Base-by-base conservation (phyloP, 2,113 vertebrate genomes). In the Rhabdomys dilectus region DNA sequence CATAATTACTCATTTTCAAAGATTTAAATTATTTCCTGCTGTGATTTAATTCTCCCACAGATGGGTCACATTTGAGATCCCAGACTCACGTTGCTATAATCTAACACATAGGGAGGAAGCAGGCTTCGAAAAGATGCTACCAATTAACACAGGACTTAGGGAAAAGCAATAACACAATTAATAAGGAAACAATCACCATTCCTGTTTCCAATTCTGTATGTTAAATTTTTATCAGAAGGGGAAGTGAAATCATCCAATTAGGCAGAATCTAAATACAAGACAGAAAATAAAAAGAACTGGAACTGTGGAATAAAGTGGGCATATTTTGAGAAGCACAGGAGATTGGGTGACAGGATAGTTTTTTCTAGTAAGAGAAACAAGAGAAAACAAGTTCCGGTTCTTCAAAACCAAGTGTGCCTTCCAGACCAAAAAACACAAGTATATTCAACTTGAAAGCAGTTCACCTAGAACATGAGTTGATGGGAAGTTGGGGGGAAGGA, bases 1-100 rank as follows among this genome's bases (percentile, higher is more conserved):
- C 10, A 21, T 64, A 87, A 89, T 97, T 97, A 97, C 13, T 45
- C 92, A 93, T 60, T 95, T 95, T 93, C 96, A 93, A 78, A 42
- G 72, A 76, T 97, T 91, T 96, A 95, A 88, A 78, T 58, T 88
- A 48, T 95, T 56, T 16, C 51, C 70, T 95, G 91, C 95, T 93
- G 56, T 70, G 94, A 84, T 93, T 11, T 64, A 97, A 95, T 89
- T 89, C 72, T 77, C 95, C 75, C 64, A 77, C 53, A 21, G 89
- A 94, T 95, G 58, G 39, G 87, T 94, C 21, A 64, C 80, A 0
- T 82, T 66, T 93, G 60, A 91, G 81, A 92, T 70, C 68, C 42
- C 85, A 70, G 77, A 94, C 36, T 89, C 77, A 87, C 60, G 45
- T 39, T 96, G 76, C 81, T 94, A 16, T 70, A 9, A 10, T 96